Evolutionary conservation across 2,113 vertebrate genomes (phyloP).

Genomic region (Anguilla rostrata): DNA sequence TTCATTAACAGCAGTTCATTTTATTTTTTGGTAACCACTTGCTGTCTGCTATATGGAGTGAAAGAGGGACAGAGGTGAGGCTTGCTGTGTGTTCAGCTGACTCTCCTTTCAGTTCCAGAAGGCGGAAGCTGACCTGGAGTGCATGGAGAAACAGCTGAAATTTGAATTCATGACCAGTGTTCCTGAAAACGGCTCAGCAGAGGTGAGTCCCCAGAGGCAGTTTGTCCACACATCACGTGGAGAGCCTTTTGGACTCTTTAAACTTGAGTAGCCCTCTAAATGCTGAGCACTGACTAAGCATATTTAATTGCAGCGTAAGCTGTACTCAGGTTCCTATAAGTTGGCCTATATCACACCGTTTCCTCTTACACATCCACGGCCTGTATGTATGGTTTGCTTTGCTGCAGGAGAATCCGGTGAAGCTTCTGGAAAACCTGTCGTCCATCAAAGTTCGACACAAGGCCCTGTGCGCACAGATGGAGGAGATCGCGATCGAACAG

Average conservation of each 20-base stretch:
- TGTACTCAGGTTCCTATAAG: not conserved
- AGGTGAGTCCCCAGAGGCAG: slow-evolving; percentile 68
- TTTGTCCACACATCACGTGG: not conserved
- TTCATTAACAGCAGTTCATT: not conserved
- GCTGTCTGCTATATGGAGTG: not conserved
- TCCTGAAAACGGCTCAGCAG: slow-evolving; percentile 60
- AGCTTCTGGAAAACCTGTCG: slow-evolving; percentile 77
- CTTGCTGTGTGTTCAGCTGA: slow-evolving; percentile 23
- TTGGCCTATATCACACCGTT: not conserved
- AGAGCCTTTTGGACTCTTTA: not conserved
- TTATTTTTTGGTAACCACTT: not conserved
- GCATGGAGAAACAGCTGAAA: slow-evolving; percentile 84
- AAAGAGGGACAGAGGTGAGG: not conserved
- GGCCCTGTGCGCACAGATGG: slow-evolving; percentile 67
- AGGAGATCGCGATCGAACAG: slow-evolving; percentile 70
- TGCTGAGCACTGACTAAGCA: not conserved
- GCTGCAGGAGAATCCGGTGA: slow-evolving; percentile 76
- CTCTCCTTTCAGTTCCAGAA: slow-evolving; percentile 85
- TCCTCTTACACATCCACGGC: not conserved
- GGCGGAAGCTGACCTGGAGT: slow-evolving; percentile 88
- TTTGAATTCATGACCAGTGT: slow-evolving; percentile 80
- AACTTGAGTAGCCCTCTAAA: not conserved
- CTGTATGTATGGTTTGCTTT: not conserved
- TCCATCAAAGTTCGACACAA: slow-evolving; percentile 77
- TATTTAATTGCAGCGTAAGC: not conserved